Conservation (phyloP, 2,888 invertebrate genomes). For the Protula sp. region DNA sequence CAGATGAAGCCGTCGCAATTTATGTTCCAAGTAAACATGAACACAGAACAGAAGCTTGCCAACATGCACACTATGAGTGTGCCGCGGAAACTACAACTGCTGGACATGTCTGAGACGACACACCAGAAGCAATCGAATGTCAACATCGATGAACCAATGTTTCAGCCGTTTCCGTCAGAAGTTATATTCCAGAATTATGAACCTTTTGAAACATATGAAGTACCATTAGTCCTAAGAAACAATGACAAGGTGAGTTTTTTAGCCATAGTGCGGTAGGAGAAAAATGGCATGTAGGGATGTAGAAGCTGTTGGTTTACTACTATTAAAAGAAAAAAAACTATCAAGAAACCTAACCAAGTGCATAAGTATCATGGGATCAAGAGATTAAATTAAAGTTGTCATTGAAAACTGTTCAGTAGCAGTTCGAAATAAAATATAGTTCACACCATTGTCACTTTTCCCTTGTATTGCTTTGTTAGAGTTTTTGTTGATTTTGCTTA, state of each 20-base stretch:
- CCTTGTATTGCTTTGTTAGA: background rate
- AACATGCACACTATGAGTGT: conserved; percentile 51
- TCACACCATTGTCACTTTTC: no score
- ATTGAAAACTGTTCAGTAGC: no score
- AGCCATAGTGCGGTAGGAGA: no score
- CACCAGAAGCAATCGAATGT: conserved; percentile 53
- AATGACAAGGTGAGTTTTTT: conserved; percentile 50
- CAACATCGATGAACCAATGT: conserved; percentile 53
- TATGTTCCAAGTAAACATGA: conserved; percentile 51
- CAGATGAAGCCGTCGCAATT: conserved; percentile 52
- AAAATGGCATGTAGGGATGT: no score
- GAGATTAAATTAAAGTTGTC: no score
- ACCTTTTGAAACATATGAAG: conserved; percentile 51
- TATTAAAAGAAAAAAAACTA: no score
- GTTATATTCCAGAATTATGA: conserved; percentile 53
- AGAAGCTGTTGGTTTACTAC: no score
- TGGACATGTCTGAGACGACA: conserved; percentile 54
- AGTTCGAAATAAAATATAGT: no score
- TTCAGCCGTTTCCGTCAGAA: conserved; percentile 54
- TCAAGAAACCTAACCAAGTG: no score
- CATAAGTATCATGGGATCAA: no score
- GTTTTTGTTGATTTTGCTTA: background rate
- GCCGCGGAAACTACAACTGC: conserved; percentile 49
- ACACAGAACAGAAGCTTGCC: conserved; percentile 51
- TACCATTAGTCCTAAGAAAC: conserved; percentile 50